Conservation (phyloP, 2,797 vertebrate genomes). For the Trichosurus vulpecula region DNA sequence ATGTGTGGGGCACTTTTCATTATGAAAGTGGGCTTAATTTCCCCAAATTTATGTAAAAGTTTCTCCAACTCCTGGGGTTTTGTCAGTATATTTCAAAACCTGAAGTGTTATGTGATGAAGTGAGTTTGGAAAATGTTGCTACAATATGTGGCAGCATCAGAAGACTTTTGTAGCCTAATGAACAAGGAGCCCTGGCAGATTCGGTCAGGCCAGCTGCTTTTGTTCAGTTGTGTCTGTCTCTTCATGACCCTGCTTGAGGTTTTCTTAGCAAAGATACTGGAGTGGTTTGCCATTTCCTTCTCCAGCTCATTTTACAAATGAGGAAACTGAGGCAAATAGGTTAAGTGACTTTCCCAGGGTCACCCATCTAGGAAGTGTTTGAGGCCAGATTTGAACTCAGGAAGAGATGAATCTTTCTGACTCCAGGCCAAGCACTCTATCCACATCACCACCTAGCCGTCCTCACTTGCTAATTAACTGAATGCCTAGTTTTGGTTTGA, state of each 20-base stretch:
- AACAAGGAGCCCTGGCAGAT: not conserved
- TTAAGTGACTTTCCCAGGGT: not conserved
- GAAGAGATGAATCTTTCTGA: not conserved
- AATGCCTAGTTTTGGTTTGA: not conserved
- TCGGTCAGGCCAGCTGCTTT: not conserved
- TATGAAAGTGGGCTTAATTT: not conserved
- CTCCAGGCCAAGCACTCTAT: not conserved
- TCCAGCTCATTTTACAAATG: not conserved
- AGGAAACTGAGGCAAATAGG: not conserved
- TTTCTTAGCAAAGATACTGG: not conserved
- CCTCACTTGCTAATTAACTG: not conserved
- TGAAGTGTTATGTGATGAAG: not conserved
- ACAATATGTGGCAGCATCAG: not conserved
- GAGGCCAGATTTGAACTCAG: not conserved
- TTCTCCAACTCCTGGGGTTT: not conserved
- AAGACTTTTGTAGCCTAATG: not conserved
- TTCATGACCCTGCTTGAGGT: not conserved
- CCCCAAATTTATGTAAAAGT: not conserved
- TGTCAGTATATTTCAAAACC: not conserved
- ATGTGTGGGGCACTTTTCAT: not conserved
- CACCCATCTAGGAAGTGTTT: not conserved
- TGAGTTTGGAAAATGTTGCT: not conserved
- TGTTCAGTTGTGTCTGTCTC: not conserved
- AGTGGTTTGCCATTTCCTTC: not conserved
- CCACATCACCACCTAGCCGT: not conserved